phyloP scores from a whole-genome alignment of 2,797 vertebrate species.

The Pagetopsis macropterus region DNA sequence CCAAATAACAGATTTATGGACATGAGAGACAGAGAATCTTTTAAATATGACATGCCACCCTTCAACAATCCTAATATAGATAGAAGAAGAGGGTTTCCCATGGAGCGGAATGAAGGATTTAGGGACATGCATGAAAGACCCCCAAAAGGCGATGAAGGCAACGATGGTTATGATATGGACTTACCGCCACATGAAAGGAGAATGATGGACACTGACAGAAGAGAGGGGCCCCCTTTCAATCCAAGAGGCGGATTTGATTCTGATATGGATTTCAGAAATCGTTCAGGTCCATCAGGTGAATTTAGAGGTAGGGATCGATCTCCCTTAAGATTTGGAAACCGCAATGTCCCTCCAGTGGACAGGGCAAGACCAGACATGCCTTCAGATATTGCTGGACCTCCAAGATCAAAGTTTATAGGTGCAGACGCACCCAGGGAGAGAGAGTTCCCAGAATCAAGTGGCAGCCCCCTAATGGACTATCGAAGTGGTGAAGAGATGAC shows the following conservation, averaged over 20 bases:
- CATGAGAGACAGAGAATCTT: conserved; percentile 87
- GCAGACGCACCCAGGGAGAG: conserved; percentile 57
- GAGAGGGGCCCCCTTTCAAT: conserved; percentile 74
- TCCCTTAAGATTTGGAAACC: conserved; percentile 88
- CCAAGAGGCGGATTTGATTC: conserved; percentile 83
- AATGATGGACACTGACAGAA: conserved; percentile 80
- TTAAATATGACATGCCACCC: conserved; percentile 83
- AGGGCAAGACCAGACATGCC: conserved; percentile 84
- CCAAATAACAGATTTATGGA: conserved; percentile 86
- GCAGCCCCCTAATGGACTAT: conserved; percentile 76
- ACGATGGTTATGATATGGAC: conserved; percentile 77
- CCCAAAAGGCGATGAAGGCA: conserved; percentile 66
- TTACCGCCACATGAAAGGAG: conserved; percentile 74
- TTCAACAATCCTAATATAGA: conserved; percentile 80
- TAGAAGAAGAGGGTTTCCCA: conserved; percentile 79
- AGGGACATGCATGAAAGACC: conserved; percentile 88
- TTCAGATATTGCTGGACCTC: conserved; percentile 83
- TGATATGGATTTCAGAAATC: conserved; percentile 90
- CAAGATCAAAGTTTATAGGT: conserved; percentile 70
- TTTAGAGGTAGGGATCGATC: conserved; percentile 88
- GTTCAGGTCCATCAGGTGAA: conserved; percentile 84
- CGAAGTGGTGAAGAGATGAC: conserved; percentile 83
- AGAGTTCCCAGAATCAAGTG: conserved; percentile 68
- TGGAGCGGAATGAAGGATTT: conserved; percentile 78
- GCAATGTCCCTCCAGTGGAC: conserved; percentile 83